Conservation (phyloP, 1,140 invertebrate genomes). For the Cataglyphis hispanica region DNA sequence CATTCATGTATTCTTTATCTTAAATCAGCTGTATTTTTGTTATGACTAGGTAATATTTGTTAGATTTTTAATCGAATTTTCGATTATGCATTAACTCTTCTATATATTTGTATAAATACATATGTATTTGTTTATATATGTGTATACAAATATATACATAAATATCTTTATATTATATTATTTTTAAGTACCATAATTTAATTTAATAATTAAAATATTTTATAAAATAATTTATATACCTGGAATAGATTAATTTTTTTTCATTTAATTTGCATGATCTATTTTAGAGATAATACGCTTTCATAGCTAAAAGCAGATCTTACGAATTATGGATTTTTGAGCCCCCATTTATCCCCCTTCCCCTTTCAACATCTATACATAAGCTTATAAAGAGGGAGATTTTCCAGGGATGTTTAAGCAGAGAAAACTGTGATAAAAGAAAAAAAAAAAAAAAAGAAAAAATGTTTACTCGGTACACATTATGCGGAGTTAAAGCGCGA, state of each 20-base stretch:
- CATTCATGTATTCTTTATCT: slow-evolving; percentile 17
- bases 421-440: not conserved
- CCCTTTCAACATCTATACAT: not conserved
- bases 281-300: not conserved
- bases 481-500: not conserved
- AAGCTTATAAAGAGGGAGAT: not conserved
- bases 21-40: not conserved
- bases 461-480: no score
- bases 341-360: not conserved
- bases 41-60: not conserved
- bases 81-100: not conserved
- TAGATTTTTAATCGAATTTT: not conserved
- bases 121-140: no score
- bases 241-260: not conserved
- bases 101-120: not conserved
- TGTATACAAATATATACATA: not conserved
- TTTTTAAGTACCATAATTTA: no score
- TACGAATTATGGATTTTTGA: not conserved
- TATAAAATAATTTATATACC: slow-evolving; percentile 1
- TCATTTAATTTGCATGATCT: not conserved
- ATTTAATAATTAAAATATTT: no score
- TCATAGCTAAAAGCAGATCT: not conserved
- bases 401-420: not conserved
- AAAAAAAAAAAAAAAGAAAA: no score
- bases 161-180: not conserved